A percentile compares a stretch with the other conserved stretches of the same genome.
These are phyloP conservation scores for Lutjanus campechanus DNA, from an alignment of 2,797 vertebrate species.

Conservation along the genomic window DNA sequence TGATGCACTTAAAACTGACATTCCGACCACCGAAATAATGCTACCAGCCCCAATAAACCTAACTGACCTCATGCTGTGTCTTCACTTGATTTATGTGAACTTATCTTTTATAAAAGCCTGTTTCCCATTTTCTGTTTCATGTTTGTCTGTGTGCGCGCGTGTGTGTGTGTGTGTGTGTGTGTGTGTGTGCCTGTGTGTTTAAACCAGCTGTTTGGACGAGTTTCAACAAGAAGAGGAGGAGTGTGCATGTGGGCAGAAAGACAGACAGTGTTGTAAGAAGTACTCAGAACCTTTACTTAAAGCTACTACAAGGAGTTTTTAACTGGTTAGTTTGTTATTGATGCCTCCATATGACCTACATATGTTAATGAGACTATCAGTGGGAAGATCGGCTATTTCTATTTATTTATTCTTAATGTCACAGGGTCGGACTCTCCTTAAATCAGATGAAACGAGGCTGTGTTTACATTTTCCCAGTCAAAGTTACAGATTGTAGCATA, in stretches of 20 bases:
- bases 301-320: no score
- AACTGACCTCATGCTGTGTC: background rate
- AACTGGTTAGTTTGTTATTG: no score
- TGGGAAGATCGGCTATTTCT: no score
- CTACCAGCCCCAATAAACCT: conserved; percentile 8
- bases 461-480: no score
- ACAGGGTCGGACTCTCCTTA: no score
- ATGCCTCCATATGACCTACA: no score
- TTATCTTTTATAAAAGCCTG: conserved; percentile 5
- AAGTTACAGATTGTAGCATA: no score
- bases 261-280: background rate
- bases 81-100: conserved; percentile 11
- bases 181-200: conserved; percentile 11
- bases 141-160: background rate
- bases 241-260: conserved; percentile 23
- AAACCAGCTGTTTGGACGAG: conserved; percentile 68
- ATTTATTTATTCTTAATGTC: no score
- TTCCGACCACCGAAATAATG: conserved; percentile 19
- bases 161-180: conserved; percentile 12
- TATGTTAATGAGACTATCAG: no score
- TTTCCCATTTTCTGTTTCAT: conserved; percentile 18
- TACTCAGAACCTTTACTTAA: background rate
- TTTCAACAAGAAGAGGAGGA: conserved; percentile 53
- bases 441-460: no score
- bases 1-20: conserved; percentile 41